Evolutionary conservation across 2,113 vertebrate species (phyloP), one percentile per base, ranked within the genome.

Genomic region (Rousettus leschenaultii): DNA sequence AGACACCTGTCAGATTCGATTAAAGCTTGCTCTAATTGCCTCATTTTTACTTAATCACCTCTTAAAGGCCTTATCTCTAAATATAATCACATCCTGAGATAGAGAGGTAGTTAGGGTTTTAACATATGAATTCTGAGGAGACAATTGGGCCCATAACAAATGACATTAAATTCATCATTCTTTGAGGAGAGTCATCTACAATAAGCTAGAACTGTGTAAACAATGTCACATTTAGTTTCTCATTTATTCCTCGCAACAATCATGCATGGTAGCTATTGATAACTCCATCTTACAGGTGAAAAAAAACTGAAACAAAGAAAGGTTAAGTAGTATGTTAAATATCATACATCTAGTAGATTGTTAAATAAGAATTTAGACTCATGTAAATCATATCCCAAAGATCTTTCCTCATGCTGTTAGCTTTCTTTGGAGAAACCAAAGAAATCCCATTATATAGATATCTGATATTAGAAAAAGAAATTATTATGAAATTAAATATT

Each of bases 261-360:
- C 10, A 48, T 80, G 14, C 59, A 10, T 40, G 30, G 15, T 75
- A 61, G 5, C 15, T 96, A 80, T 57, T 88, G 66, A 77, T 33
- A 92, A 87, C 24, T 78, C 51, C 45, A 91, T 83, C 91, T 82
- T 83, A 86, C 7, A 61, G 26, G 7, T 95, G 26, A 91, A 24
- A 94, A 95, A 94, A 95, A 97, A 92, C 5, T 45, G n/a, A 93
- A 75, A 6, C 26, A 82, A 96, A 95, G 80, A 89, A 84, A 70
- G 21, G 8, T 92, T 78, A 86, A 75, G 3, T 66, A 66, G 57
- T 73, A 86, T 86, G 33, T 13, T 24, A 61, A 93, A 40, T 33
- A 73, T 74, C 30, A 91, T 78, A 33, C 2, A 59, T 83, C 35
- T 82, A 43, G 78, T 40, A 59, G 14, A 22, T 55, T 93, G n/a